phyloP scores from a whole-genome alignment of 2,888 invertebrate species.

The Thelaira solivaga region DNA sequence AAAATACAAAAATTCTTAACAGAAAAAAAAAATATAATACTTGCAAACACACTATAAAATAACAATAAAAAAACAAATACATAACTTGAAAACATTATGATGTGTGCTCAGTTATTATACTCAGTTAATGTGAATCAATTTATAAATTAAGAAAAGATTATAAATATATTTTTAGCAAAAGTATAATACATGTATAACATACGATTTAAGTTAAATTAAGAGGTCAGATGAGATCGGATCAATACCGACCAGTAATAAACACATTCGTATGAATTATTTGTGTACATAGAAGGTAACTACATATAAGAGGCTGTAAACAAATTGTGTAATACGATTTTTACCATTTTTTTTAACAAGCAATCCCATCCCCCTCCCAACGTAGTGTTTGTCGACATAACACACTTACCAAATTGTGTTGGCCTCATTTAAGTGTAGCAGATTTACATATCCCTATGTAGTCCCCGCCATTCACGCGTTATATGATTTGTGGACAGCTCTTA shows the following conservation, averaged over 20 bases:
- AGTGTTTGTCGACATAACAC: too few species aligned
- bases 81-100: conserved; percentile 43
- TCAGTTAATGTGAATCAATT: conserved; percentile 53
- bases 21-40: conserved; percentile 1
- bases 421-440: too few species aligned
- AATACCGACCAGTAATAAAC: conserved; percentile 1
- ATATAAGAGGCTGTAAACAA: neutral
- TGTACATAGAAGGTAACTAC: neutral
- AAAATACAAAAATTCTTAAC: conserved; percentile 40
- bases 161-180: conserved; percentile 51
- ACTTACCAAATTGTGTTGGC: too few species aligned
- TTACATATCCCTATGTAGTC: too few species aligned
- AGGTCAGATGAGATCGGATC: conserved; percentile 1
- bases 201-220: conserved; percentile 11
- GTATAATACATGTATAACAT: conserved; percentile 46
- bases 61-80: conserved; percentile 6
- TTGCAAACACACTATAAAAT: neutral
- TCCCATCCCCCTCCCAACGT: too few species aligned
- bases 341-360: too few species aligned
- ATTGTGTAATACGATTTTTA: too few species aligned
- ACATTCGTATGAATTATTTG: conserved; percentile 15
- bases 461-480: too few species aligned
- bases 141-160: conserved; percentile 38
- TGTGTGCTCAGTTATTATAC: conserved; percentile 61
- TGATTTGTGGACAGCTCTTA: too few species aligned